Conservation (phyloP, 2,888 invertebrate genomes). For the Reticulitermes lucifugus region DNA sequence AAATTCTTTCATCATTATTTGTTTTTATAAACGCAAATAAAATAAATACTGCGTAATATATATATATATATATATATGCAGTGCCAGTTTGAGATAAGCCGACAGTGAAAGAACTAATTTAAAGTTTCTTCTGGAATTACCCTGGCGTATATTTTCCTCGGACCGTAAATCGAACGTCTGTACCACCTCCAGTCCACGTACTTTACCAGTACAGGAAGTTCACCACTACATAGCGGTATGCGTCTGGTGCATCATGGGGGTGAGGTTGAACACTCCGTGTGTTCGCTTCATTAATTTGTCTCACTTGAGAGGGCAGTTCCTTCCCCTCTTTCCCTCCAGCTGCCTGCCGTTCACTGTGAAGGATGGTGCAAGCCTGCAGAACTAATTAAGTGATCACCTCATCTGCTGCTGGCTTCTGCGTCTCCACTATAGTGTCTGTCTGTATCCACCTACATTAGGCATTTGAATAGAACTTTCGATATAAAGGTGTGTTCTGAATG, state of each 20-base stretch:
- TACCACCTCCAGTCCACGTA: neutral
- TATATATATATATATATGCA: too few relatives aligned
- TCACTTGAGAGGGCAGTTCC: slow-evolving; percentile 40
- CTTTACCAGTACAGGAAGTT: neutral
- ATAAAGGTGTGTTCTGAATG: too few relatives aligned
- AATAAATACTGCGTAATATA: too few relatives aligned
- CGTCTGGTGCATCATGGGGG: neutral
- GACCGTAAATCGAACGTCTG: slow-evolving; percentile 6
- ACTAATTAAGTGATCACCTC: slow-evolving; percentile 52
- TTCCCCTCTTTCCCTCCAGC: neutral
- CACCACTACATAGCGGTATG: too few relatives aligned
- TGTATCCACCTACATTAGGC: neutral
- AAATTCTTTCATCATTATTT: too few relatives aligned
- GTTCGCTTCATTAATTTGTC: slow-evolving; percentile 51
- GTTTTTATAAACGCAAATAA: too few relatives aligned
- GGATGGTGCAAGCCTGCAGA: slow-evolving; percentile 42
- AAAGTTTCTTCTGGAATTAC: slow-evolving; percentile 17
- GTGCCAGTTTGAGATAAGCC: neutral
- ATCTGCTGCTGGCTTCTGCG: slow-evolving; percentile 12
- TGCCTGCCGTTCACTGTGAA: slow-evolving; percentile 42
- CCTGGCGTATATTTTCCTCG: slow-evolving; percentile 20
- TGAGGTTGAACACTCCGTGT: neutral
- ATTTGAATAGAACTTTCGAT: too few relatives aligned
- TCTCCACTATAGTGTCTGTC: neutral
- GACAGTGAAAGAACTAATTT: slow-evolving; percentile 22